phyloP scores from a whole-genome alignment of 2,113 vertebrate species.

The Microcebus tavaratra region DNA sequence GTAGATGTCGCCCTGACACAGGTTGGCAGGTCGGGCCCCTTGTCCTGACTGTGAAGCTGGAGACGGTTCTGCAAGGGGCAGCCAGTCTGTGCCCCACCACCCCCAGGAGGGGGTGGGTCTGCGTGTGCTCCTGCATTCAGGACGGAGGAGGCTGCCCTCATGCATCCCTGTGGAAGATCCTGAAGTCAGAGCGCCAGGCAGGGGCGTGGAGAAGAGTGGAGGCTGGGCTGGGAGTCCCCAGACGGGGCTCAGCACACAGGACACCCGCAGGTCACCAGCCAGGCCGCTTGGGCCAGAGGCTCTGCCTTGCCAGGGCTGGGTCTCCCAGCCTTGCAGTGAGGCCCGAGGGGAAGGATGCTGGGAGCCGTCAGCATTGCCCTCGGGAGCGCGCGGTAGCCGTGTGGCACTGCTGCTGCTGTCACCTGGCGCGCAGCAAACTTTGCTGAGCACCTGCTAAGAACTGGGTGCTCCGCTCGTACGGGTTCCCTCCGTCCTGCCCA shows the following conservation, averaged over 20 bases:
- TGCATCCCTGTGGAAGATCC: neutral
- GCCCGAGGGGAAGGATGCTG: neutral
- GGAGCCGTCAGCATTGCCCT: rapidly evolving
- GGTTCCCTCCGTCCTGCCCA: too few relatives aligned
- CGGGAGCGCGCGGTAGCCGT: neutral
- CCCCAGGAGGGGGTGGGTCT: rapidly evolving
- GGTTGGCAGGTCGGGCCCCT: neutral
- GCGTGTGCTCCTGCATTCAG: neutral
- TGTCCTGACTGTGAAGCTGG: neutral
- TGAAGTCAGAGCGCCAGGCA: neutral
- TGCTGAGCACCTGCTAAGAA: neutral
- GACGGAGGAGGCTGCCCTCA: too few relatives aligned
- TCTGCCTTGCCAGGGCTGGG: neutral
- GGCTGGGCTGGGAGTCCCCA: too few relatives aligned
- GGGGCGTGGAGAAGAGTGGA: rapidly evolving
- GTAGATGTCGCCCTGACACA: neutral
- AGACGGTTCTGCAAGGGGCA: neutral
- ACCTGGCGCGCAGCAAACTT: neutral
- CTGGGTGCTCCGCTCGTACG: too few relatives aligned
- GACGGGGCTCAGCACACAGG: neutral
- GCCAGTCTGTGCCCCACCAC: neutral
- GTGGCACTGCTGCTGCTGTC: too few relatives aligned
- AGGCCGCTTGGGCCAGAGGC: neutral
- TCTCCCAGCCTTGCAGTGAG: too few relatives aligned
- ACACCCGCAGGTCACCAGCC: neutral